A percentile compares a stretch with the other conserved stretches of the same genome.
These are phyloP conservation scores for Sebastes kiyomatsui DNA, from an alignment of 2,797 vertebrate species.

Conservation along the genomic window DNA sequence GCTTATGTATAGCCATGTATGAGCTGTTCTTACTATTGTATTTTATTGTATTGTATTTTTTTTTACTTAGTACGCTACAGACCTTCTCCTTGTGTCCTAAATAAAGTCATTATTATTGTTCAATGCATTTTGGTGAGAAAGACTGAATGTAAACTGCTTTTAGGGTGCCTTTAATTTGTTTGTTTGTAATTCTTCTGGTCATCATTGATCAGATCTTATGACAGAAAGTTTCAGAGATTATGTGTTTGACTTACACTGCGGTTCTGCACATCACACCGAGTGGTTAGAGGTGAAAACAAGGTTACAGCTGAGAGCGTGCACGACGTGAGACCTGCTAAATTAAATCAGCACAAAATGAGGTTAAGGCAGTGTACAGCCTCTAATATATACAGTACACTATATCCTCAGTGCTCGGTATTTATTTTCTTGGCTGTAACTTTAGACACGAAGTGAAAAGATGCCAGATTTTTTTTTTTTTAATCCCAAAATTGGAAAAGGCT, in stretches of 20 bases:
- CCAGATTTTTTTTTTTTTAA: conserved; percentile 13
- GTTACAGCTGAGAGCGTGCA: neutral
- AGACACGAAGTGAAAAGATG: conserved; percentile 13
- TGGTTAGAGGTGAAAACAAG: conserved; percentile 13
- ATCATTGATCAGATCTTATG: neutral
- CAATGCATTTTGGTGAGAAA: neutral
- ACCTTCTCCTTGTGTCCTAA: no score
- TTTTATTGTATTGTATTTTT: no score
- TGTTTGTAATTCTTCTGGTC: neutral
- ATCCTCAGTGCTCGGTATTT: conserved; percentile 10
- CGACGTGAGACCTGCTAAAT: neutral
- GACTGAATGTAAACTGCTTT: neutral
- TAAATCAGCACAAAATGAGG: conserved; percentile 9
- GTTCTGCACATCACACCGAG: neutral
- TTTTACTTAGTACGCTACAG: no score
- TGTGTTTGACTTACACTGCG: neutral
- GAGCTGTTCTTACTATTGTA: no score
- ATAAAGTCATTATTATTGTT: no score
- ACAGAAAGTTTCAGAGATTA: neutral
- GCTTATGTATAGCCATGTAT: no score
- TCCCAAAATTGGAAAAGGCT: conserved; percentile 25
- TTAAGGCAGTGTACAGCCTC: neutral
- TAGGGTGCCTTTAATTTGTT: neutral
- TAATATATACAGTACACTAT: conserved; percentile 1
- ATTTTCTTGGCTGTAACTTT: conserved; percentile 44